Percentiles rank a stretch among this genome's conserved stretches.
These are phyloP conservation scores for Drosophila paramelanica DNA, from an alignment of 2,888 invertebrate genomes.

Conservation along the genomic window DNA sequence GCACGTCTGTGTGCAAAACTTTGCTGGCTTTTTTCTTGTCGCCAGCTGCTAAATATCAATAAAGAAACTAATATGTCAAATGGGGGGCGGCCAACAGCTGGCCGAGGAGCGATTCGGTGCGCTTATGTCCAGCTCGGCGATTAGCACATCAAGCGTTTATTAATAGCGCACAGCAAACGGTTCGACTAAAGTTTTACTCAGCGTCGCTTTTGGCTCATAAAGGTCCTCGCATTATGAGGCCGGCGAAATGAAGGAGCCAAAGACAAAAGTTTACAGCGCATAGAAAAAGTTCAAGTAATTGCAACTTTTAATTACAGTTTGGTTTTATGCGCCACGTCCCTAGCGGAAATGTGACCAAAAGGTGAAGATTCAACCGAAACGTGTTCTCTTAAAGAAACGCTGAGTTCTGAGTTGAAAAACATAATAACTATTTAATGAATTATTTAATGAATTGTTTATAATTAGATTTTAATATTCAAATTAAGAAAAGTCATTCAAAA, in stretches of 20 bases:
- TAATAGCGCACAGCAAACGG: constrained; percentile 69
- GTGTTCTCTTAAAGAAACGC: constrained; percentile 11
- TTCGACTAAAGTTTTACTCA: constrained; percentile 48
- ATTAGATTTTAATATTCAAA: too few species aligned
- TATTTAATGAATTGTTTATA: too few species aligned
- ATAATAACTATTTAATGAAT: background rate
- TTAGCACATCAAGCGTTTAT: constrained; percentile 79
- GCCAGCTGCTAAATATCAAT: constrained; percentile 77
- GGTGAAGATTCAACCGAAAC: constrained; percentile 40
- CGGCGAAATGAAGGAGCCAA: constrained; percentile 31
- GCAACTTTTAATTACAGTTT: constrained; percentile 75
- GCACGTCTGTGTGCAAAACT: constrained; percentile 55
- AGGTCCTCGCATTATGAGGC: constrained; percentile 46
- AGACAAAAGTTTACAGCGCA: constrained; percentile 73
- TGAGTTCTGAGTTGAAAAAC: background rate
- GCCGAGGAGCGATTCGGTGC: constrained; percentile 33
- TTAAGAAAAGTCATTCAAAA: background rate
- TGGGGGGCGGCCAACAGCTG: constrained; percentile 52
- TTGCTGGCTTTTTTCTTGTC: constrained; percentile 45
- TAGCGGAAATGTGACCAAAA: constrained; percentile 27
- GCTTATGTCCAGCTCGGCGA: constrained; percentile 54
- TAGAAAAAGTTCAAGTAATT: constrained; percentile 69
- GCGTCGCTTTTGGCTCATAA: constrained; percentile 39
- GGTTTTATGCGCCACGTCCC: constrained; percentile 42
- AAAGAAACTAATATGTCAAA: constrained; percentile 81